phyloP scores from a whole-genome alignment of 1,140 invertebrate genomes.

The Lepidostoma basale region DNA sequence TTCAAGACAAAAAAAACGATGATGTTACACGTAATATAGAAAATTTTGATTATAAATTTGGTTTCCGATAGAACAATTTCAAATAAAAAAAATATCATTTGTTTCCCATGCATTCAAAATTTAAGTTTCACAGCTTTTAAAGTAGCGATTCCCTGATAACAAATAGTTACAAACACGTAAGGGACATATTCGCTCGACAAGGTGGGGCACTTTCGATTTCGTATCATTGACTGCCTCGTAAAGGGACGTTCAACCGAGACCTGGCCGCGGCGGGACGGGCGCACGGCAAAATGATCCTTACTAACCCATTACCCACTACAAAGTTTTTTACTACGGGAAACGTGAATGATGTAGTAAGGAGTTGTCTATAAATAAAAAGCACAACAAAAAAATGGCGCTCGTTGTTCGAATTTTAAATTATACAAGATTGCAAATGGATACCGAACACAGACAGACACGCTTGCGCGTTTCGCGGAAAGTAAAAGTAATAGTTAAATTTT shows the following conservation, averaged over 20 bases:
- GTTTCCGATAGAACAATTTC: too few relatives aligned
- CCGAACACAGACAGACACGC: too few relatives aligned
- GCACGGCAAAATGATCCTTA: conserved; percentile 4
- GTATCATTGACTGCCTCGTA: conserved; percentile 33
- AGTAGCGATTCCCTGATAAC: too few relatives aligned
- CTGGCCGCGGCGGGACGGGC: background rate
- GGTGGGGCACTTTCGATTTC: conserved; percentile 39
- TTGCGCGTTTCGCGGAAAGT: too few relatives aligned
- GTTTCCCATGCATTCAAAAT: background rate
- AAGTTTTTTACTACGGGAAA: conserved; percentile 4
- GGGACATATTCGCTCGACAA: conserved; percentile 5
- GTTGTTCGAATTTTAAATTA: too few relatives aligned
- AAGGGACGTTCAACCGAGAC: background rate
- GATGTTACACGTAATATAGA: too few relatives aligned
- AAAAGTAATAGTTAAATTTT: too few relatives aligned
- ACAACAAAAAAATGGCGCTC: too few relatives aligned
- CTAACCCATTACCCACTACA: conserved; percentile 4
- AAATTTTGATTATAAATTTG: too few relatives aligned
- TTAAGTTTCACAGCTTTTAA: background rate
- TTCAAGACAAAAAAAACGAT: too few relatives aligned
- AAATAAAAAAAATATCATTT: too few relatives aligned
- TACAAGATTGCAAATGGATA: too few relatives aligned
- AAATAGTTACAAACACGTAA: conserved; percentile 2
- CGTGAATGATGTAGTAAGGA: conserved; percentile 3
- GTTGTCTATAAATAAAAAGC: background rate